Conservation (phyloP, 2,113 vertebrate genomes). For the Siphamia tubifer region DNA sequence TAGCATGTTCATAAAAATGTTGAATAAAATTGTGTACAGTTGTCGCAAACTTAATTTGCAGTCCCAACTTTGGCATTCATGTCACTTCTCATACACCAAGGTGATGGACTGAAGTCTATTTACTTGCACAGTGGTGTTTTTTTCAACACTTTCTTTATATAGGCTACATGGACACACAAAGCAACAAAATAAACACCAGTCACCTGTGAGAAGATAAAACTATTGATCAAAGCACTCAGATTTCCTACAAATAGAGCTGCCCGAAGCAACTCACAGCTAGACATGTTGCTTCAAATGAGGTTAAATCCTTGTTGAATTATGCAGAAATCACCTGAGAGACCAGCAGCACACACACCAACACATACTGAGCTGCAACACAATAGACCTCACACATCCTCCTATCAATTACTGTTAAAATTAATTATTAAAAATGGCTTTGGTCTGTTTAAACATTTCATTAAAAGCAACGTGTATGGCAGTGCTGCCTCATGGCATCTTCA, state of each 20-base stretch:
- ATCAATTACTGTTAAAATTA: conserved; percentile 52
- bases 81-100: neutral
- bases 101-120: neutral
- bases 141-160: neutral
- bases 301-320: conserved; percentile 48
- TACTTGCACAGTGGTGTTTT: neutral
- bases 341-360: too few species aligned
- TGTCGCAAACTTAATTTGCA: neutral
- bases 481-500: neutral
- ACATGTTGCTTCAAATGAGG: neutral
- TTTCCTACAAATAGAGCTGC: neutral
- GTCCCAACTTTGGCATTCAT: neutral
- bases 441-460: conserved; percentile 41
- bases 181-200: neutral
- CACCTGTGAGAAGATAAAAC: neutral
- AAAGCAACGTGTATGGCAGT: neutral
- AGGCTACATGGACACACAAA: neutral
- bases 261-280: neutral
- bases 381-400: conserved; percentile 38
- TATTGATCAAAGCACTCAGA: neutral
- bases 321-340: conserved; percentile 4
- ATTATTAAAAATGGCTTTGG: conserved; percentile 48
- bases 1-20: too few species aligned
- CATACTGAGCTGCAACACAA: conserved; percentile 20
- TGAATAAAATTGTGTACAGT: too few species aligned